Evolutionary conservation across 2,113 vertebrate species (phyloP), one percentile per base, ranked within the genome.

Genomic region (Beaufortia kweichowensis): DNA sequence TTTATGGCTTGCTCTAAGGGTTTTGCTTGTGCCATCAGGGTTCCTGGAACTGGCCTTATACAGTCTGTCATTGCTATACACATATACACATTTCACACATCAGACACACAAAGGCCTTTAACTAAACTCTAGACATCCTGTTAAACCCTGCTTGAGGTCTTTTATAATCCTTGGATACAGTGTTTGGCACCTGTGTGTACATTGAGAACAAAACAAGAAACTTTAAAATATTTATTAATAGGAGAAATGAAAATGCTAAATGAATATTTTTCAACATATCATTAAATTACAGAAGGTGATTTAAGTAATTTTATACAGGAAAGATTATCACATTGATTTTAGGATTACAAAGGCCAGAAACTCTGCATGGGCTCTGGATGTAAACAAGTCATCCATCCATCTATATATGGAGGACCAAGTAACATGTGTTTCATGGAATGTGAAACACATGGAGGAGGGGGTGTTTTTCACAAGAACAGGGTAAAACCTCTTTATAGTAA

Each of bases 11-110:
- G n/a, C 26, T 24, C 21, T 70, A 3, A 56, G 29, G 19, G 35
- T 39, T 75, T 56, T 75, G 53, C 70, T 75, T 70, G 57, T 46
- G 19, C 48, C 53, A 24, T 53, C 26, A 19, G 10, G 26, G 15
- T 76, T 77, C 79, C 67, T 66, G 66, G 67, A 81, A 77, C 17
- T 19, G 24, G n/a, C n/a, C 64, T 9, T 6, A 10, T 69, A 29
- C 6, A 24, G 64, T 53, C 46, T 6, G 46, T 75, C 71, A 48
- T 2, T 50, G 65, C 63, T 39, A 26, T 43, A 62, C 57, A 64
- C 35, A 11, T 48, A 57, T 70, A 46, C 28, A 68, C 31, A 6
- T 35, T 39, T 39, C 48, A 29, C 19, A 41, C 43, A 12, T 23
- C 29, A 62, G 60, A 23, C 23, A 15, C n/a, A 35, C 23, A 50